phyloP scores from a whole-genome alignment of 1,140 invertebrate genomes.

The Maniola jurtina region DNA sequence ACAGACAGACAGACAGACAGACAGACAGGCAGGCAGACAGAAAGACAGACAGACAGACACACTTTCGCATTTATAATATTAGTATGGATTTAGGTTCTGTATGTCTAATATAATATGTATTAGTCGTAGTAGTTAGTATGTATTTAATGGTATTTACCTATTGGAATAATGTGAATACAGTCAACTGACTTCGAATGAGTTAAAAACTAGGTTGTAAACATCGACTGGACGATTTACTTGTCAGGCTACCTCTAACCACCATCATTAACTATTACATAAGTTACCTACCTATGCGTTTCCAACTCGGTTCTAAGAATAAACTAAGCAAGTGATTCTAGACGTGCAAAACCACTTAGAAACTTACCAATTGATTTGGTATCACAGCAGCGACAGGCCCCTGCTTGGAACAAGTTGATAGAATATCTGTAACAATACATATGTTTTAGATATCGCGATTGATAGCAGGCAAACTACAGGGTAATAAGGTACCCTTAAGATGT shows the following conservation, averaged over 20 bases:
- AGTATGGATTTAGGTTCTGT: too few relatives aligned
- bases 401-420: conserved; percentile 24
- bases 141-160: too few relatives aligned
- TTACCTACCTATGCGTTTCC: not conserved
- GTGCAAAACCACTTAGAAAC: conserved; percentile 10
- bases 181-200: not conserved
- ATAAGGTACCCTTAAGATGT: too few relatives aligned
- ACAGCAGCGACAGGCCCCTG: conserved; percentile 38
- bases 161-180: not conserved
- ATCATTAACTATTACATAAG: not conserved
- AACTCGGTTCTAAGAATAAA: not conserved
- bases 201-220: not conserved
- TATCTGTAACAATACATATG: conserved; percentile 30
- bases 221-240: not conserved
- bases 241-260: not conserved
- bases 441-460: not conserved
- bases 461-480: too few relatives aligned
- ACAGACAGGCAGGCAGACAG: too few relatives aligned
- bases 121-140: too few relatives aligned
- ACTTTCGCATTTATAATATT: too few relatives aligned
- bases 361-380: conserved; percentile 49
- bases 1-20: too few relatives aligned
- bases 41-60: too few relatives aligned
- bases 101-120: too few relatives aligned
- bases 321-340: not conserved